Conservation (phyloP, 2,113 vertebrate species). For the Mustelus asterias region DNA sequence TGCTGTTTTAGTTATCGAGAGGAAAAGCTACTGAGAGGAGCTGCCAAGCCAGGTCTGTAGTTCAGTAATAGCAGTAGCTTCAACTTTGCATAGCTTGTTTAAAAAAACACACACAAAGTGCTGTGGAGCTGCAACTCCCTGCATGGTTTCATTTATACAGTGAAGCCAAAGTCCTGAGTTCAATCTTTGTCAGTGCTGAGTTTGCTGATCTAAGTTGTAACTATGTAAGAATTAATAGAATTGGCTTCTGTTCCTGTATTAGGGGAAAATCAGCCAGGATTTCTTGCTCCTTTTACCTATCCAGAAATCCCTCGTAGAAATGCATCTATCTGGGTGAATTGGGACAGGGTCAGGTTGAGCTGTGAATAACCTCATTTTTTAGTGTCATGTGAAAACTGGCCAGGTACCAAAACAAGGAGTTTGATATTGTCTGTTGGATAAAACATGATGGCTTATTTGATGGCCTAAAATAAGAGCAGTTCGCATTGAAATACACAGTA, state of each 20-base stretch:
- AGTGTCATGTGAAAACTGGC: neutral
- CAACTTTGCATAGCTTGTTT: neutral
- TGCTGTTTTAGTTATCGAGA: neutral
- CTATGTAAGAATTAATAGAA: neutral
- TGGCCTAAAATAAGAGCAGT: neutral
- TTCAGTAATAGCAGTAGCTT: neutral
- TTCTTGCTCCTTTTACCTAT: neutral
- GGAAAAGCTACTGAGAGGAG: neutral
- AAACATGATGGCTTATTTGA: neutral
- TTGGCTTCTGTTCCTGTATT: neutral
- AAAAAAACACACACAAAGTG: neutral
- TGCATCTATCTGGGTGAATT: neutral
- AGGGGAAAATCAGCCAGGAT: neutral
- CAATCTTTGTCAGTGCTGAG: neutral
- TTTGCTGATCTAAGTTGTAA: neutral
- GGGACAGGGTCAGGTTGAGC: neutral
- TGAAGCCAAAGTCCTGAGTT: neutral
- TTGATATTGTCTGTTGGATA: neutral
- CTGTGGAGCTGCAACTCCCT: neutral
- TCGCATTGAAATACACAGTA: neutral
- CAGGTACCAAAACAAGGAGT: neutral
- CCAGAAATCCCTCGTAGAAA: neutral
- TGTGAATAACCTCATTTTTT: neutral
- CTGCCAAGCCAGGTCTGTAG: neutral
- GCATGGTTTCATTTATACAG: neutral